phyloP scores from a whole-genome alignment of 1,140 invertebrate genomes.

The Parapsyche elsis region DNA sequence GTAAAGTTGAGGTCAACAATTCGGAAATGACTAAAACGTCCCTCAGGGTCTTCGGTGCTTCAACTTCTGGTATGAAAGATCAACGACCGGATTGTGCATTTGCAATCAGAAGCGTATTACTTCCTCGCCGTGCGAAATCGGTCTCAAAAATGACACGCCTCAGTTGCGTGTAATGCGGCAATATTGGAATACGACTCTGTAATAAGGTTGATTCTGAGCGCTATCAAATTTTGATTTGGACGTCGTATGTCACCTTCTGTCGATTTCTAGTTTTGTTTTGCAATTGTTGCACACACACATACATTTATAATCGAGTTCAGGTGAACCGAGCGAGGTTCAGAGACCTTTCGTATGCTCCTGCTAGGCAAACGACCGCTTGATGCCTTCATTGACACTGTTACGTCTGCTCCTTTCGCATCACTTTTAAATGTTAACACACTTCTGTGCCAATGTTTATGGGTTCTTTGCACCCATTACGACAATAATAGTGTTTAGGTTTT shows the following conservation, averaged over 20 bases:
- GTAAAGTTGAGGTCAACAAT: not conserved
- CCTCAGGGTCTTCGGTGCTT: not conserved
- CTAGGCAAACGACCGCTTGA: slow-evolving; percentile 30
- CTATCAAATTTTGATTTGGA: no score
- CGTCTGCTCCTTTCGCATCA: slow-evolving; percentile 15
- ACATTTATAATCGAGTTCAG: not conserved
- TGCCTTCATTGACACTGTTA: slow-evolving; percentile 36
- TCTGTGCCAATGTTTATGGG: not conserved
- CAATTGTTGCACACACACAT: slow-evolving; percentile 22
- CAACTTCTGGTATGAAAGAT: no score
- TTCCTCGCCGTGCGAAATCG: no score
- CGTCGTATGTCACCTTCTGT: not conserved
- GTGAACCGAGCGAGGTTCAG: slow-evolving; percentile 2
- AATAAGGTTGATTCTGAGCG: no score
- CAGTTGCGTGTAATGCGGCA: no score
- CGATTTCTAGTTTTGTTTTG: slow-evolving; percentile 24
- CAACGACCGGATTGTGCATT: no score
- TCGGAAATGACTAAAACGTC: not conserved
- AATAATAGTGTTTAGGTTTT: slow-evolving; percentile 4
- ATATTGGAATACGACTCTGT: no score
- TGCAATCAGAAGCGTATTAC: no score
- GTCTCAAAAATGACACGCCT: no score
- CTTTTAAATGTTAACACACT: slow-evolving; percentile 23
- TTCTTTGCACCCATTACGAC: slow-evolving; percentile 34
- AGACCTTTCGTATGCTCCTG: slow-evolving; percentile 23